Conservation (phyloP, 1,140 invertebrate species). For the Caerostris darwini region DNA sequence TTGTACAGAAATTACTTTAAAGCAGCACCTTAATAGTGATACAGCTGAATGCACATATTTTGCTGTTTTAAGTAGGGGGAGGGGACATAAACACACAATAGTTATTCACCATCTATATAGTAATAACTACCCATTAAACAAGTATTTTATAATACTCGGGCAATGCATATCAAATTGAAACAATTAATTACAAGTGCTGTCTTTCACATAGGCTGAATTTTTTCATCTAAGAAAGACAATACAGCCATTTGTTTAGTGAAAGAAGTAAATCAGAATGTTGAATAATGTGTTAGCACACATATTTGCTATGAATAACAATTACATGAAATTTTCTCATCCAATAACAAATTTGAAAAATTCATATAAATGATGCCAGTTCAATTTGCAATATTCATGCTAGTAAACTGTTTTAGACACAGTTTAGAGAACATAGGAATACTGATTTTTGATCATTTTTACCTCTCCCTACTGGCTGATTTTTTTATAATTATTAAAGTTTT, state of each 20-base stretch:
- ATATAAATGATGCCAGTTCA: not conserved
- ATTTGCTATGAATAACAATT: constrained; percentile 1
- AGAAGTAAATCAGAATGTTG: not conserved
- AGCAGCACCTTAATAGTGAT: constrained; percentile 43
- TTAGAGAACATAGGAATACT: constrained; percentile 21
- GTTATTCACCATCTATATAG: constrained; percentile 36
- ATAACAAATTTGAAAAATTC: constrained; percentile 12
- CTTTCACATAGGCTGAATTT: not conserved
- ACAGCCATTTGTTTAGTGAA: not conserved
- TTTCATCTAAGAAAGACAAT: constrained; percentile 32
- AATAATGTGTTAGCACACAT: not conserved
- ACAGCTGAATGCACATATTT: constrained; percentile 3
- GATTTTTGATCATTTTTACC: constrained; percentile 1
- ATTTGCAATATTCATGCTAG: not conserved
- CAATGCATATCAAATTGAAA: constrained; percentile 38
- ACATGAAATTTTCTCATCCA: not conserved
- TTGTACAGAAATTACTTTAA: constrained; percentile 10
- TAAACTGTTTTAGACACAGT: not conserved
- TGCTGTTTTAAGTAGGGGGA: not conserved
- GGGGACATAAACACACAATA: constrained; percentile 35
- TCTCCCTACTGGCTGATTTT: constrained; percentile 3
- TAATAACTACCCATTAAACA: constrained; percentile 28
- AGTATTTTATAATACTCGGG: not conserved
- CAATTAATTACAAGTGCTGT: constrained; percentile 19
- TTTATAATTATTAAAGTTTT: constrained; percentile 8